Evolutionary conservation across 2,888 invertebrate genomes (phyloP).

Genomic region (Coremacera marginata): DNA sequence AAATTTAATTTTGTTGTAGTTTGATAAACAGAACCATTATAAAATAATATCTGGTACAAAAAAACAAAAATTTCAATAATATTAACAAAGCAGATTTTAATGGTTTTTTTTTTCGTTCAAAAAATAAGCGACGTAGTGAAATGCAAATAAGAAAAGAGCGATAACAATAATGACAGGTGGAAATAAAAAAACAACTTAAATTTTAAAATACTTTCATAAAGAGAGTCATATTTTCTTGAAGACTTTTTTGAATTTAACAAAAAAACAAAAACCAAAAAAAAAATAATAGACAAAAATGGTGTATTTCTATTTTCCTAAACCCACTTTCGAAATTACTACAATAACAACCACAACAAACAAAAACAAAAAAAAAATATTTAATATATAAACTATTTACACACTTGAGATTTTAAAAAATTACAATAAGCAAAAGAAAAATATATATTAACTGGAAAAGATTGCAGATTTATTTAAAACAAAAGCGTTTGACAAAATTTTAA

Average conservation of each 20-base stretch:
- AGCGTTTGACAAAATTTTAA: background rate
- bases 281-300: slow-evolving; percentile 20
- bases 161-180: background rate
- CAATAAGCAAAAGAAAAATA: slow-evolving; percentile 11
- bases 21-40: background rate
- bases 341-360: slow-evolving; percentile 7
- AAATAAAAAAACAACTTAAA: background rate
- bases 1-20: too few relatives aligned
- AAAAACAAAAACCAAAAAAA: slow-evolving; percentile 5
- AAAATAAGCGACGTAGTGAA: background rate
- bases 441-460: slow-evolving; percentile 9
- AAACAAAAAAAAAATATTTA: slow-evolving; percentile 1
- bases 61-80: slow-evolving; percentile 8
- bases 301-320: slow-evolving; percentile 41
- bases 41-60: slow-evolving; percentile 18
- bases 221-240: slow-evolving; percentile 41
- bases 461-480: background rate
- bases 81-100: background rate
- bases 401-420: slow-evolving; percentile 22
- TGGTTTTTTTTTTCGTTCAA: background rate
- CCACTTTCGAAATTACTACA: slow-evolving; percentile 36
- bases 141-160: background rate
- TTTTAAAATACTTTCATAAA: slow-evolving; percentile 4
- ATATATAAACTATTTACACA: slow-evolving; percentile 23
- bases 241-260: slow-evolving; percentile 35